Conservation (phyloP, 2,888 invertebrate species). For the Macropis europaea region DNA sequence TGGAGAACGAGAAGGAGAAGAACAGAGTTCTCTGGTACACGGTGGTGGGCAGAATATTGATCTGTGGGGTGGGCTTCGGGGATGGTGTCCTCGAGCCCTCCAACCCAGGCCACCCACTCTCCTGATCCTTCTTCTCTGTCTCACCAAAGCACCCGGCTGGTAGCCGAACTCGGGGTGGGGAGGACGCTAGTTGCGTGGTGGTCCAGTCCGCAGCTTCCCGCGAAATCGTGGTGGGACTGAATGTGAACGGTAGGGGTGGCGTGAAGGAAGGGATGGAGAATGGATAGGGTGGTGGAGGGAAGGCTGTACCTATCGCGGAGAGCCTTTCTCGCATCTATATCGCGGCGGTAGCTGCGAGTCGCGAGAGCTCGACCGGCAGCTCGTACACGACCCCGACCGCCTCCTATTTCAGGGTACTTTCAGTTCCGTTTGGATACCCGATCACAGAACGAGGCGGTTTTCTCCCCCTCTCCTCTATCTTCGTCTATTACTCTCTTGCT, state of each 20-base stretch:
- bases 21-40: constrained; percentile 66
- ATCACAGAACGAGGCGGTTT: constrained; percentile 52
- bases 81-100: constrained; percentile 62
- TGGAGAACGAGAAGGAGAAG: constrained; percentile 34
- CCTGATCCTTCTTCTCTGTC: constrained; percentile 46
- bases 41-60: constrained; percentile 78
- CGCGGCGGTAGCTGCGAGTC: constrained; percentile 74
- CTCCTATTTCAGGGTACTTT: constrained; percentile 58
- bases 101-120: constrained; percentile 45
- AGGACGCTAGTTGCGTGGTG: constrained; percentile 72
- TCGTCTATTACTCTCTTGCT: constrained; percentile 20
- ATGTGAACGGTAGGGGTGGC: constrained; percentile 35
- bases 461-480: constrained; percentile 30
- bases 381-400: constrained; percentile 61
- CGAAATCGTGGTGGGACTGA: constrained; percentile 66
- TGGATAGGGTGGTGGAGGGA: constrained; percentile 42
- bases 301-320: constrained; percentile 52
- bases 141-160: constrained; percentile 39
- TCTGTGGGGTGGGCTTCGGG: constrained; percentile 75
- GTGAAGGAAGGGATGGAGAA: constrained; percentile 45
- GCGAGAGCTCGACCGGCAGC: constrained; percentile 65
- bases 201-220: constrained; percentile 78
- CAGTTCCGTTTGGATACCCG: constrained; percentile 57
- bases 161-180: constrained; percentile 55
- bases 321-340: constrained; percentile 63